These are phyloP conservation scores for Acrocephalus scirpaceus DNA, from an alignment of 2,797 vertebrate genomes.

Conservation along the genomic window DNA sequence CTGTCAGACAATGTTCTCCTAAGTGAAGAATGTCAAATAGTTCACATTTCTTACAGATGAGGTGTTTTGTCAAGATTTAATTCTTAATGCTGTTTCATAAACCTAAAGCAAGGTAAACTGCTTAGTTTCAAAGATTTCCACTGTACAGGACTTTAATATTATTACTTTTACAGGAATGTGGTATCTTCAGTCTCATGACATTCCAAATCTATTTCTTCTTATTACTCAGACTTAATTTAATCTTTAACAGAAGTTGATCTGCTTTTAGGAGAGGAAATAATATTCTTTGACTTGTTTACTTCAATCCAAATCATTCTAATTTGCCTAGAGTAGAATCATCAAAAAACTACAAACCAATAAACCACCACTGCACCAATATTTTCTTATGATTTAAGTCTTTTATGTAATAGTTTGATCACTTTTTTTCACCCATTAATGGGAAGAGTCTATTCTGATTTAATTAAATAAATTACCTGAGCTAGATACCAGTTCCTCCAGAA, in stretches of 20 bases:
- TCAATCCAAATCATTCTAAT: background rate
- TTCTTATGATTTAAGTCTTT: background rate
- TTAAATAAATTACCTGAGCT: constrained; percentile 42
- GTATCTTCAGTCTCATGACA: constrained; percentile 8
- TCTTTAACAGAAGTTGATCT: background rate
- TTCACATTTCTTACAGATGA: constrained; percentile 48
- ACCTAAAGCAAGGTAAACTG: background rate
- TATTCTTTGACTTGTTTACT: constrained; percentile 8
- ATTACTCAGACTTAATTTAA: background rate
- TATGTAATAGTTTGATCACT: background rate
- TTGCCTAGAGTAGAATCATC: background rate
- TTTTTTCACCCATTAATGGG: background rate
- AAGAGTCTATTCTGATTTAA: constrained; percentile 47
- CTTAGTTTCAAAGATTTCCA: constrained; percentile 23
- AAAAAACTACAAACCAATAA: constrained; percentile 13
- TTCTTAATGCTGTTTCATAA: constrained; percentile 40
- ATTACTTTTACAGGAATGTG: background rate
- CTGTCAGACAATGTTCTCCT: constrained; percentile 64
- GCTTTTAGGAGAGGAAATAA: constrained; percentile 13
- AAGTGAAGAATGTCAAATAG: constrained; percentile 48
- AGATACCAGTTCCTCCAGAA: constrained; percentile 72
- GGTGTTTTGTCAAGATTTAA: constrained; percentile 19
- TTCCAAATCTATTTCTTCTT: background rate
- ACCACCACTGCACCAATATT: constrained; percentile 7
- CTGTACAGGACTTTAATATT: background rate